phyloP scores from a whole-genome alignment of 2,113 vertebrate genomes.

The Neolamprologus tretocephalus region DNA sequence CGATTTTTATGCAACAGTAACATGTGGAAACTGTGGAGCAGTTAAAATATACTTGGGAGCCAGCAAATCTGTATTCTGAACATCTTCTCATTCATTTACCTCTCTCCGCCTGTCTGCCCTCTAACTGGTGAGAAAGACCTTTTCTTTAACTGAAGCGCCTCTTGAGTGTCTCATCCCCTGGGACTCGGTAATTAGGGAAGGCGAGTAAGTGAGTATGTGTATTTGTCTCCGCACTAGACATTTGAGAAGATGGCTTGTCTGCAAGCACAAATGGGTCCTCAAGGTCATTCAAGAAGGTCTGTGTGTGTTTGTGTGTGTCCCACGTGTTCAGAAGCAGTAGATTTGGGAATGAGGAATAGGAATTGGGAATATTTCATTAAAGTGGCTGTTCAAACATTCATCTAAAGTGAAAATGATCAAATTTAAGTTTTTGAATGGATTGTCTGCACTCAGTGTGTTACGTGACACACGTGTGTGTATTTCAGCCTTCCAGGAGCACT shows the following conservation, averaged over 20 bases:
- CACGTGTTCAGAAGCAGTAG: background rate
- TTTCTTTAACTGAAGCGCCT: slow-evolving; percentile 14
- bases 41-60: background rate
- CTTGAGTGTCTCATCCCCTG: slow-evolving; percentile 21
- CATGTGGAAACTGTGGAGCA: background rate
- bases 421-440: background rate
- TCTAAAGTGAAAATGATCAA: background rate
- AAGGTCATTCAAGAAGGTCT: slow-evolving; percentile 9
- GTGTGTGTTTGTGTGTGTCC: background rate
- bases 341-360: background rate
- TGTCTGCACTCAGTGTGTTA: background rate
- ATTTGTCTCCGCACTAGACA: background rate
- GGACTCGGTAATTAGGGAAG: slow-evolving; percentile 26
- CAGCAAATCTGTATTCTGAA: background rate
- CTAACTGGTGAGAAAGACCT: slow-evolving; percentile 11
- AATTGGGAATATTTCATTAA: background rate
- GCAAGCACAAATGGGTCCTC: slow-evolving; percentile 15
- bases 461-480: background rate
- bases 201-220: slow-evolving; percentile 11
- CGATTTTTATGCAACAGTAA: background rate
- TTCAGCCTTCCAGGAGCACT: background rate
- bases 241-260: slow-evolving; percentile 39
- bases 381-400: background rate
- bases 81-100: background rate
- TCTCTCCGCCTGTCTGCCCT: slow-evolving; percentile 1